phyloP scores from a whole-genome alignment of 1,140 invertebrate species.

The Aphaenogaster rudis region DNA sequence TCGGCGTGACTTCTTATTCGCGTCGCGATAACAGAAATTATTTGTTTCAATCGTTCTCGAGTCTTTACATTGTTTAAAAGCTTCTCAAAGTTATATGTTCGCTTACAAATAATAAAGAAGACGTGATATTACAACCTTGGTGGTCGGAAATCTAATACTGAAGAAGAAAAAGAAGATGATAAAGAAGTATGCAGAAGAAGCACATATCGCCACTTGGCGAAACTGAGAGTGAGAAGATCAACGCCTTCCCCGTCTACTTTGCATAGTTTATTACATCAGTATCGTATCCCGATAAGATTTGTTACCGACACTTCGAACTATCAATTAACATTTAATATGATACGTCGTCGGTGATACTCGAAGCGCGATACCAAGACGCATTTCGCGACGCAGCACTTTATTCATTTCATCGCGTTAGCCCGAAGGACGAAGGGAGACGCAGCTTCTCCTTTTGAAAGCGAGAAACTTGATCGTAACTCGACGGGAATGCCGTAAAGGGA shows the following conservation, averaged over 20 bases:
- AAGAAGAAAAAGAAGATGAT: background rate
- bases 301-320: slow-evolving; percentile 42
- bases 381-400: slow-evolving; percentile 60
- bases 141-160: background rate
- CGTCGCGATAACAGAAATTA: background rate
- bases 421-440: slow-evolving; percentile 29
- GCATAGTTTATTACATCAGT: slow-evolving; percentile 1
- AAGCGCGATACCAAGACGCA: slow-evolving; percentile 20
- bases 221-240: background rate
- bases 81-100: background rate
- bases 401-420: slow-evolving; percentile 48
- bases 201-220: background rate
- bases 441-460: slow-evolving; percentile 56
- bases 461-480: slow-evolving; percentile 66
- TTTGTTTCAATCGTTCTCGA: background rate
- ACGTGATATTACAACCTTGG: background rate
- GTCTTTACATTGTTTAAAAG: background rate
- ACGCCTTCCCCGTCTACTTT: background rate
- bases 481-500: slow-evolving; percentile 67
- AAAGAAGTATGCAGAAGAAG: background rate
- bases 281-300: slow-evolving; percentile 52
- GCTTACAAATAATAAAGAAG: background rate
- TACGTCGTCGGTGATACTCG: slow-evolving; percentile 32
- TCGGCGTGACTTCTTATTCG: background rate
- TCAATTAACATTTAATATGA: slow-evolving; percentile 63